Conservation (phyloP, 2,888 invertebrate species). For the Chaetogeoica ovagalla region DNA sequence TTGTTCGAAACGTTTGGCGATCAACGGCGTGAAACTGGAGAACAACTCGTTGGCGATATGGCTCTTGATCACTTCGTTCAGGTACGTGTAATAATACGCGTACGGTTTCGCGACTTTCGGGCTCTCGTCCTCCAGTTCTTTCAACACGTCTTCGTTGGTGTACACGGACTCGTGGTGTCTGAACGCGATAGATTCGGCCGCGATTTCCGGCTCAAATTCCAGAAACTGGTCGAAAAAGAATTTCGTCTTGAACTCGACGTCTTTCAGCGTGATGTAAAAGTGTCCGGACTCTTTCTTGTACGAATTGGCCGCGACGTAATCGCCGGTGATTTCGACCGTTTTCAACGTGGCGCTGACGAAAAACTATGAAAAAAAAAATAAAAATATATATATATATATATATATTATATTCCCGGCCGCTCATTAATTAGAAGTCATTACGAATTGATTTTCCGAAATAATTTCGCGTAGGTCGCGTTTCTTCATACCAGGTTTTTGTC, state of each 20-base stretch:
- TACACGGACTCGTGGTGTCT: not conserved
- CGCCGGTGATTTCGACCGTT: not conserved
- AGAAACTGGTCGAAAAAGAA: not conserved
- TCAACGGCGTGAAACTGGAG: not conserved
- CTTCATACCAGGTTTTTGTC: not conserved
- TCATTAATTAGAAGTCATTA: no score
- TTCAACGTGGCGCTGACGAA: not conserved
- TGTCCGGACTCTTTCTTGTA: not conserved
- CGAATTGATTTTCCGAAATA: not conserved
- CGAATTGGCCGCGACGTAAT: not conserved
- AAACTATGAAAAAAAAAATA: not conserved
- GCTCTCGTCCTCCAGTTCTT: not conserved
- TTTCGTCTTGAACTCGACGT: not conserved
- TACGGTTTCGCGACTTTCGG: not conserved
- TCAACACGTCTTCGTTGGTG: slow-evolving; percentile 5
- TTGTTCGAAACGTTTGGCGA: slow-evolving; percentile 15
- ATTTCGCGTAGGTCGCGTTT: no score
- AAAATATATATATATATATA: no score
- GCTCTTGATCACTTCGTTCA: not conserved
- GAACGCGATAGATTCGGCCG: not conserved
- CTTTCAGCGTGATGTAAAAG: slow-evolving; percentile 6
- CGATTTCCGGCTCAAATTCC: not conserved
- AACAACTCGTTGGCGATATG: slow-evolving; percentile 13
- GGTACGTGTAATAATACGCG: not conserved
- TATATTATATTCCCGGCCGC: no score